Evolutionary conservation across 2,797 vertebrate species (phyloP).

Genomic region (Pipistrellus nathusii): DNA sequence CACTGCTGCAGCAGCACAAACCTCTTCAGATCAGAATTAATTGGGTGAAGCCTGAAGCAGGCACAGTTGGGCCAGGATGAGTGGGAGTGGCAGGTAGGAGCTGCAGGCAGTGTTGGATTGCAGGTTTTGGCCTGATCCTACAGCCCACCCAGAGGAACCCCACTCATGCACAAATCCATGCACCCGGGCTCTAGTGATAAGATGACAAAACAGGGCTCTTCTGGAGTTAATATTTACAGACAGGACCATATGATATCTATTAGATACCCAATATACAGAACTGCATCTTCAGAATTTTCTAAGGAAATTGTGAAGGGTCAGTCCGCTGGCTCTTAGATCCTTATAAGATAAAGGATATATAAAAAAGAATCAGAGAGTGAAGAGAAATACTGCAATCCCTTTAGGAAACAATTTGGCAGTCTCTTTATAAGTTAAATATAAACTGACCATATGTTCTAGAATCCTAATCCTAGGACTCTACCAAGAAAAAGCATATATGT

Average conservation of each 20-base stretch:
- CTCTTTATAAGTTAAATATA: constrained; percentile 45
- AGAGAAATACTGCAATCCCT: neutral
- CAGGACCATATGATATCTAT: neutral
- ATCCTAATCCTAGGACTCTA: neutral
- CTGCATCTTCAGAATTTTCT: neutral
- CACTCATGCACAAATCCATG: too few species aligned
- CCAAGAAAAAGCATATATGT: neutral
- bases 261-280: neutral
- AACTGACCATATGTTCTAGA: neutral
- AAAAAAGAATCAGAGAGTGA: constrained; percentile 26
- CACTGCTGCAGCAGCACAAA: too few species aligned
- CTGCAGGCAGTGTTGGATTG: too few species aligned
- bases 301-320: neutral
- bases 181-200: neutral
- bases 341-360: neutral
- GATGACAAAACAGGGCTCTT: neutral
- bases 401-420: constrained; percentile 44
- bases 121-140: too few species aligned
- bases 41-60: too few species aligned
- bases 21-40: too few species aligned
- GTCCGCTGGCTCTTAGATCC: neutral
- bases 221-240: neutral
- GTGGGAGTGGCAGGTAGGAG: too few species aligned
- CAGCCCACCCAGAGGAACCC: too few species aligned
- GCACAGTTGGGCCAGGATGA: too few species aligned